Evolutionary conservation across 1,140 invertebrate genomes (phyloP).

Genomic region (Latrodectus geometricus): DNA sequence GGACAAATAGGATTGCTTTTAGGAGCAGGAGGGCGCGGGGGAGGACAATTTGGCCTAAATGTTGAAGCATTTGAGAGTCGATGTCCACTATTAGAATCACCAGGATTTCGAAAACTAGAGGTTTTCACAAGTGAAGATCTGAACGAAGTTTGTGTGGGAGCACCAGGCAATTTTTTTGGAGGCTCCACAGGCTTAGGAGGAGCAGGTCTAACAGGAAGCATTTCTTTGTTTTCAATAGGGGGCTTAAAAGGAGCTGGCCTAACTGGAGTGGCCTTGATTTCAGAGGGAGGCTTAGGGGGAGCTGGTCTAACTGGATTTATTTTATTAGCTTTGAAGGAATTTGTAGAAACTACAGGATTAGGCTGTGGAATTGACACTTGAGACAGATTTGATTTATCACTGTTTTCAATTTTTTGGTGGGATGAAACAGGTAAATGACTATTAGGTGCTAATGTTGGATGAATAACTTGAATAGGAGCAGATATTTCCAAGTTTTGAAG

Average conservation of each 20-base stretch:
- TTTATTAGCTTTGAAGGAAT: constrained; percentile 71
- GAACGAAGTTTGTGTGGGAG: constrained; percentile 62
- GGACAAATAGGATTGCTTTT: constrained; percentile 61
- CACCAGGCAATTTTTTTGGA: constrained; percentile 40
- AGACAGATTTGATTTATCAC: constrained; percentile 65
- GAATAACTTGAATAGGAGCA: constrained; percentile 71
- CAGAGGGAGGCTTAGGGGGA: constrained; percentile 47
- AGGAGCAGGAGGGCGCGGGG: constrained; percentile 73
- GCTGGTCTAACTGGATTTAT: constrained; percentile 72
- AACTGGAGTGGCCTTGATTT: too few species aligned
- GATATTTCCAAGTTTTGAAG: constrained; percentile 61
- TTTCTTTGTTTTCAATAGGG: too few species aligned
- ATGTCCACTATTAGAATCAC: constrained; percentile 67
- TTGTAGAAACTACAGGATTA: constrained; percentile 77
- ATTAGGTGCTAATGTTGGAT: constrained; percentile 11
- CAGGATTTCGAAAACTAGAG: constrained; percentile 84
- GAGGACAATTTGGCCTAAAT: constrained; percentile 75
- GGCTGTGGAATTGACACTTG: constrained; percentile 72
- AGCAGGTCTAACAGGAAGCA: too few species aligned
- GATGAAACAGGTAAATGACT: constrained; percentile 5
- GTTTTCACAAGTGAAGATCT: constrained; percentile 70
- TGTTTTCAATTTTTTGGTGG: background rate
- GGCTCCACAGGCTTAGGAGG: constrained; percentile 38
- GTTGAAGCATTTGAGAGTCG: constrained; percentile 79
- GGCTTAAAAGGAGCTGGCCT: too few species aligned